phyloP scores from a whole-genome alignment of 2,113 vertebrate genomes.

The Lepisosteus osseus region DNA sequence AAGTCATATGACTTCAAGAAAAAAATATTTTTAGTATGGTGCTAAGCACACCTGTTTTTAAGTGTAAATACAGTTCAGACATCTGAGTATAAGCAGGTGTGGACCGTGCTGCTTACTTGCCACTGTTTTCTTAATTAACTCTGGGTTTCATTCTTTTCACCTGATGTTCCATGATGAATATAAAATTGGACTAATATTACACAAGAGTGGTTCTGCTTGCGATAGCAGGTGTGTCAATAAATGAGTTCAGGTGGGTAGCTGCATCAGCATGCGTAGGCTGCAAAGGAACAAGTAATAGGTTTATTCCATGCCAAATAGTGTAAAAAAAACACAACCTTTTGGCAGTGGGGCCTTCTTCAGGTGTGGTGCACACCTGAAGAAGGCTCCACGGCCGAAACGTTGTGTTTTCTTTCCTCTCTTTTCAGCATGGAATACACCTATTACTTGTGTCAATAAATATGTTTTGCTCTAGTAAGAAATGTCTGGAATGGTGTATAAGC shows the following conservation, averaged over 20 bases:
- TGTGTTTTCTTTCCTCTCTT: too few relatives aligned
- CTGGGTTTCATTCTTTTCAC: neutral
- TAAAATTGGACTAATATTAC: neutral
- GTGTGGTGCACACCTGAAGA: too few relatives aligned
- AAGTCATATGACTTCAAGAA: neutral
- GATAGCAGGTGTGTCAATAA: neutral
- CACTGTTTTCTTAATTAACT: neutral
- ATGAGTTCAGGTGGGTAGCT: too few relatives aligned
- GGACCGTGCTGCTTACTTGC: neutral
- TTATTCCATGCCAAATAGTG: too few relatives aligned
- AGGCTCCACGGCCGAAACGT: too few relatives aligned
- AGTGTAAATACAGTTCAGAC: neutral
- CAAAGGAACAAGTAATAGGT: too few relatives aligned
- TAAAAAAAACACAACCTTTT: neutral
- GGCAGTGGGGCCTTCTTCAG: too few relatives aligned
- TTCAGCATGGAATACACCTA: too few relatives aligned
- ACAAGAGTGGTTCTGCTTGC: neutral
- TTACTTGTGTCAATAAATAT: neutral
- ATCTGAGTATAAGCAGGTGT: neutral
- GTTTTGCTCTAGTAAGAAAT: neutral
- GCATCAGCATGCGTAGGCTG: too few relatives aligned
- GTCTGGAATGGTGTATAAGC: neutral
- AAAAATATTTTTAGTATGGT: neutral
- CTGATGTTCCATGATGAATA: neutral
- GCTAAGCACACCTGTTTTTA: constrained; percentile 1